phyloP scores from a whole-genome alignment of 2,888 invertebrate species.

The Pristionchus arcanus region DNA sequence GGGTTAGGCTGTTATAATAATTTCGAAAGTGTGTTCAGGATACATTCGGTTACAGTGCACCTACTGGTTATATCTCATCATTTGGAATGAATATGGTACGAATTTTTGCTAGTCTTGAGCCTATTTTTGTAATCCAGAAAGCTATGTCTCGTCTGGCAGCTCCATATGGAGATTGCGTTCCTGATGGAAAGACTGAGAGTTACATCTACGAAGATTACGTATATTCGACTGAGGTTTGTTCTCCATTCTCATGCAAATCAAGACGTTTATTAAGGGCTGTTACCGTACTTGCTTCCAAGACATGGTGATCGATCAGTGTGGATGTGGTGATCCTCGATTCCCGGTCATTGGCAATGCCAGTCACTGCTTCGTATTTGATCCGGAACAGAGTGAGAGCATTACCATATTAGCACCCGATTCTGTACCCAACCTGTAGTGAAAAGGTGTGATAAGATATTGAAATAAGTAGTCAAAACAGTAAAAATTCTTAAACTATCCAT shows the following conservation, averaged over 20 bases:
- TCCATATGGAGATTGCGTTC: constrained; percentile 77
- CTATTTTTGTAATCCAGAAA: constrained; percentile 59
- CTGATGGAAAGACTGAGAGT: constrained; percentile 59
- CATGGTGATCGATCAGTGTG: constrained; percentile 73
- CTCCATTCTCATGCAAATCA: no score
- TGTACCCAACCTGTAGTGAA: no score
- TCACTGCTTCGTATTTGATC: constrained; percentile 75
- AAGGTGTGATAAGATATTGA: no score
- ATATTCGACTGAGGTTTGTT: constrained; percentile 74
- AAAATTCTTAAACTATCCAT: no score
- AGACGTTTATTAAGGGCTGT: constrained; percentile 65
- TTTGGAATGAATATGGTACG: constrained; percentile 70
- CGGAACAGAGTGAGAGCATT: constrained; percentile 62
- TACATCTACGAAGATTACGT: constrained; percentile 75
- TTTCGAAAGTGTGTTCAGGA: constrained; percentile 57
- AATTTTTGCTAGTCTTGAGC: neutral
- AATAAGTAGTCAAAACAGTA: no score
- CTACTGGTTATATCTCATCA: constrained; percentile 76
- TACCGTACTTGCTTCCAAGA: constrained; percentile 78
- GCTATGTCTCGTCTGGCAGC: constrained; percentile 74
- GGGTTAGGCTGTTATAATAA: neutral
- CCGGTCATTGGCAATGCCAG: constrained; percentile 70
- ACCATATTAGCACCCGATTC: no score
- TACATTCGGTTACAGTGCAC: constrained; percentile 77
- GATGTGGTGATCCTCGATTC: constrained; percentile 78